A percentile compares a stretch with the other conserved stretches of the same genome.
Evolutionary conservation across 2,888 invertebrate genomes (phyloP).

Genomic region (Philereme transversata): DNA sequence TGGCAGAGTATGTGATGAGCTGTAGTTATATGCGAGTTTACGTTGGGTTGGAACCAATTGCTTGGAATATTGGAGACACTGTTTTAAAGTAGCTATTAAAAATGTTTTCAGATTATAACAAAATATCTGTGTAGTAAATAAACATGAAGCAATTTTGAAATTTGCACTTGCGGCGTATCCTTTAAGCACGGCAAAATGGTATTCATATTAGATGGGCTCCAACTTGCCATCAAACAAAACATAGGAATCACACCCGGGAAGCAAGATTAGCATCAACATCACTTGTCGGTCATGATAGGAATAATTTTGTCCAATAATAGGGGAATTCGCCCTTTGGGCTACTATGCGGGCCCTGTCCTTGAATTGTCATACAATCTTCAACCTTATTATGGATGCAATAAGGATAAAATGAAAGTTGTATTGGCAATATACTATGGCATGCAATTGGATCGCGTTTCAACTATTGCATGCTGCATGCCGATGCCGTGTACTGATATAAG

Average conservation of each 20-base stretch:
- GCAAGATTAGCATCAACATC: slow-evolving; percentile 70
- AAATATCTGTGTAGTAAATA: too few relatives aligned
- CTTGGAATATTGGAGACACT: too few relatives aligned
- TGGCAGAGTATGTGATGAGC: slow-evolving; percentile 22
- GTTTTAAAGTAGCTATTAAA: too few relatives aligned
- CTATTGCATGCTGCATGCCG: slow-evolving; percentile 64
- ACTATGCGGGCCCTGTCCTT: slow-evolving; percentile 60
- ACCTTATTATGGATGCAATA: slow-evolving; percentile 16
- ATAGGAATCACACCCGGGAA: slow-evolving; percentile 41
- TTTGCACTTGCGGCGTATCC: too few relatives aligned
- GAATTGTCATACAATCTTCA: slow-evolving; percentile 8
- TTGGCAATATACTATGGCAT: slow-evolving; percentile 62
- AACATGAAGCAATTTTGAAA: too few relatives aligned
- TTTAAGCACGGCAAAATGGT: too few relatives aligned
- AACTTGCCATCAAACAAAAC: slow-evolving; percentile 8
- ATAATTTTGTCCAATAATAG: slow-evolving; percentile 73
- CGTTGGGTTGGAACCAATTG: background rate
- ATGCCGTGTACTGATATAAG: slow-evolving; percentile 53
- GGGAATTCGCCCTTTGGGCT: slow-evolving; percentile 56
- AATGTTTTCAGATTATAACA: too few relatives aligned
- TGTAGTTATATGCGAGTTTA: slow-evolving; percentile 9
- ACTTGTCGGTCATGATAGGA: slow-evolving; percentile 59
- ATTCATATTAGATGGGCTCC: background rate
- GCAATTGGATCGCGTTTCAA: slow-evolving; percentile 57
- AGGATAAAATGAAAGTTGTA: slow-evolving; percentile 8